Base-by-base conservation (phyloP, 2,888 invertebrate genomes). In the Chaitophorus viminalis region DNA sequence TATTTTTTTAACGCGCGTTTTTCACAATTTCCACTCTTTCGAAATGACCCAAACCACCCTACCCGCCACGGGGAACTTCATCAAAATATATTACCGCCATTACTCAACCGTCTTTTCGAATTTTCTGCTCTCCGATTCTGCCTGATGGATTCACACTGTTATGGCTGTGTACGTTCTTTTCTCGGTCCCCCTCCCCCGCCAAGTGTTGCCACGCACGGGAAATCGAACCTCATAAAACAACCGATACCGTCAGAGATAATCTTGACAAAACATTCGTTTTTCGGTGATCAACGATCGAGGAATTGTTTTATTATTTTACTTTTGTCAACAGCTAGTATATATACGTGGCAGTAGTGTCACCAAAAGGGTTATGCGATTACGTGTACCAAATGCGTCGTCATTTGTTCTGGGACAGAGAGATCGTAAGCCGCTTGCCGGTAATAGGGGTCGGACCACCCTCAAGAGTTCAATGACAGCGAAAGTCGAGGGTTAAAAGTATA, bases 21-120 rank as follows among this genome's bases (percentile, higher is more conserved):
- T 87, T 87, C 79, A 87, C 87, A 87, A 87, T 87, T 87, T 87
- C 81, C 79, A 87, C 87, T 87, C 65, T 74, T 87, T 46, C 65
- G 74, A 65, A 87, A 87, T 87, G 87, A 79, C 87, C 77, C 31
- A 36, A 78, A 78, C 79, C 17, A 54, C 70, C 72, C 60, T 31
- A 18, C 8, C 81, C 72, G 8, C 78, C 75, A 54, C 86, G 81
- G 74, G 31, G 74, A 81, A 87, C 87, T 87, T 87, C 87, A 87
- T 87, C 87, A 87, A 87, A 87, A 87, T 81, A 81, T 87, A 87
- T 87, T 81, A 79, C 87, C 65, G 46, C 77, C 87, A 87, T 87
- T 87, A 87, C 81, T 87, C 87, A 87, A 39, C 81, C 87, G 87
- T 87, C 87, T 87, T 87, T 87, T 81, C 87, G 87, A 87, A 87